Conservation (phyloP, 2,888 invertebrate genomes). For the Sinodicranocentrus sp. region DNA sequence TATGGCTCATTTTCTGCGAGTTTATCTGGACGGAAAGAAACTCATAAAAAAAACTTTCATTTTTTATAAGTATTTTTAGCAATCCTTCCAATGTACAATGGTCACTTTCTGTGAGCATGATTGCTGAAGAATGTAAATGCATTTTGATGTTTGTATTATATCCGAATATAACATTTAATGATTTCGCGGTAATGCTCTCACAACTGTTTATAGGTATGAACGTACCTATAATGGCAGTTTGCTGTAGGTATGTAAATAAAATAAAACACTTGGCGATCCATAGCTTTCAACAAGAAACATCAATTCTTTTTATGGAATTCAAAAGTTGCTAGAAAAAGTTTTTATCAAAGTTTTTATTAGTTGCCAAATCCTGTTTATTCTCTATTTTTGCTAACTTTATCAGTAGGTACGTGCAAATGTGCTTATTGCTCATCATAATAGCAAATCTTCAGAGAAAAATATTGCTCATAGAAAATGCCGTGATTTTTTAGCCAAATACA, state of each 20-base stretch:
- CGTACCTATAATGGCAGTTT: too few relatives aligned
- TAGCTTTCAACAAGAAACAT: neutral
- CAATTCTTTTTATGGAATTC: neutral
- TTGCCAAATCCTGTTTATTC: constrained; percentile 6
- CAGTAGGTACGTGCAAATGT: too few relatives aligned
- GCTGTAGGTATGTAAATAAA: too few relatives aligned
- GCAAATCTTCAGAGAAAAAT: constrained; percentile 11
- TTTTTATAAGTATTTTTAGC: constrained; percentile 32
- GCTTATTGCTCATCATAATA: neutral
- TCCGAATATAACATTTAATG: neutral
- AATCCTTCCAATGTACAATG: neutral
- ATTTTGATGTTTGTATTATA: too few relatives aligned
- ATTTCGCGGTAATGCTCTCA: too few relatives aligned
- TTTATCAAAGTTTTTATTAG: neutral
- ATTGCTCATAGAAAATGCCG: too few relatives aligned
- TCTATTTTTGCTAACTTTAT: too few relatives aligned
- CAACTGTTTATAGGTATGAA: too few relatives aligned
- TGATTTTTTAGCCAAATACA: too few relatives aligned
- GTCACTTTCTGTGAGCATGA: constrained; percentile 3
- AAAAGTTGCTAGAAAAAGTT: neutral
- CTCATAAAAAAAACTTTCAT: constrained; percentile 50
- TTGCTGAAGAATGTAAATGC: too few relatives aligned
- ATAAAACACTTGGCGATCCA: too few relatives aligned
- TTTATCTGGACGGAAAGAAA: constrained; percentile 41
- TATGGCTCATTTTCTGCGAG: constrained; percentile 35